Evolutionary conservation across 53 echinoderm and acorn worm species (phyloP).

Genomic region (Paracentrotus lividus): DNA sequence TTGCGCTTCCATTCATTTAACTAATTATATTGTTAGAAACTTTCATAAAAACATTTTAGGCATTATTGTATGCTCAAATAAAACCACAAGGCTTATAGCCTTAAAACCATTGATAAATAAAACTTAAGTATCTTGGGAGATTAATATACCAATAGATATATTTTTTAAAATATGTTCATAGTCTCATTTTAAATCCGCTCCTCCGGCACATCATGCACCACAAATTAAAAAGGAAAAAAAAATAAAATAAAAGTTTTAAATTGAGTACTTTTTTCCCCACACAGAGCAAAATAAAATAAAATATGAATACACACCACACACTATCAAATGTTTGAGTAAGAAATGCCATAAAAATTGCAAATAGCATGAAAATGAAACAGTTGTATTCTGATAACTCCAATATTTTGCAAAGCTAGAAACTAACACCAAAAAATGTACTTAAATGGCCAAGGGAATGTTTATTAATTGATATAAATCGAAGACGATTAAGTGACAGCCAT

Average conservation of each 20-base stretch:
- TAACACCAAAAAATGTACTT: background rate
- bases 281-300: background rate
- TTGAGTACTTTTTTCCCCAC: background rate
- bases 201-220: background rate
- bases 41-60: background rate
- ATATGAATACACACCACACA: slow-evolving; percentile 8
- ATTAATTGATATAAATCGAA: background rate
- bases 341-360: slow-evolving; percentile 1
- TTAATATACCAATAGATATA: background rate
- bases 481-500: background rate
- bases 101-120: background rate
- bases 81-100: background rate
- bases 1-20: too few species aligned
- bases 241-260: background rate
- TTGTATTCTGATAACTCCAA: background rate
- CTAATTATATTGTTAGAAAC: background rate
- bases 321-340: background rate
- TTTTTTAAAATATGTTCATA: background rate
- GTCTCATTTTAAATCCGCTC: background rate
- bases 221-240: too few species aligned
- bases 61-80: background rate
- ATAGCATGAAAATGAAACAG: background rate
- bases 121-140: background rate
- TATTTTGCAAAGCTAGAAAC: background rate
- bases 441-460: slow-evolving; percentile 37